Evolutionary conservation across 2,113 vertebrate genomes (phyloP).

Genomic region (Tinamus guttatus): DNA sequence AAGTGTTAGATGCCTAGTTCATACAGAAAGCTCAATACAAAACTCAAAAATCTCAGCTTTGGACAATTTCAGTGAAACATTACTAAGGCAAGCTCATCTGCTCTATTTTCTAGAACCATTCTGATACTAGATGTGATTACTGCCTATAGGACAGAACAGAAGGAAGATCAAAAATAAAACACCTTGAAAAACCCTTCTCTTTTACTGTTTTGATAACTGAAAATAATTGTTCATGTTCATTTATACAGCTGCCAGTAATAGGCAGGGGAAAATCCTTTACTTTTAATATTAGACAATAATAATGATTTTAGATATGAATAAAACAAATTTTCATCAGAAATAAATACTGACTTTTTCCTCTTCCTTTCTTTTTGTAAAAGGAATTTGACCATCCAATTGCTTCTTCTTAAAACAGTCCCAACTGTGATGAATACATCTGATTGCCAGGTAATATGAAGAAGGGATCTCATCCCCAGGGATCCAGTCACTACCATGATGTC

Average conservation of each 20-base stretch:
- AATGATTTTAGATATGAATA: not conserved
- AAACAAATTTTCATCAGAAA: not conserved
- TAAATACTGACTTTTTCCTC: not conserved
- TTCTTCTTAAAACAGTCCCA: not conserved
- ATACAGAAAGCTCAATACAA: not conserved
- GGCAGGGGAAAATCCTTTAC: not conserved
- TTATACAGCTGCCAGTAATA: not conserved
- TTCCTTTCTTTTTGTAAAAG: not conserved
- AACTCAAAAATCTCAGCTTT: not conserved
- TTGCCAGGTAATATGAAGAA: not conserved
- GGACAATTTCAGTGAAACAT: not conserved
- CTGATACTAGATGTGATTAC: not conserved
- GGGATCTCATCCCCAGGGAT: not conserved
- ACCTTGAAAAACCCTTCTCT: not conserved
- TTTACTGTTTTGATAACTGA: not conserved
- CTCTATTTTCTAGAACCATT: not conserved
- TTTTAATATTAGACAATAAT: not conserved
- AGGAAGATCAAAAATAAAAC: not conserved
- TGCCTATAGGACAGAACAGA: not conserved
- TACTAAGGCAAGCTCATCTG: not conserved
- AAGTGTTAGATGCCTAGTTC: not conserved
- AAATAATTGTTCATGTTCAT: not conserved
- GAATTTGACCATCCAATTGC: not conserved
- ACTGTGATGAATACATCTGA: not conserved
- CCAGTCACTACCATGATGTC: not conserved